Percentiles rank a stretch among this genome's conserved stretches.
Conservation (phyloP, 2,113 vertebrate species). For the Indri indri region DNA sequence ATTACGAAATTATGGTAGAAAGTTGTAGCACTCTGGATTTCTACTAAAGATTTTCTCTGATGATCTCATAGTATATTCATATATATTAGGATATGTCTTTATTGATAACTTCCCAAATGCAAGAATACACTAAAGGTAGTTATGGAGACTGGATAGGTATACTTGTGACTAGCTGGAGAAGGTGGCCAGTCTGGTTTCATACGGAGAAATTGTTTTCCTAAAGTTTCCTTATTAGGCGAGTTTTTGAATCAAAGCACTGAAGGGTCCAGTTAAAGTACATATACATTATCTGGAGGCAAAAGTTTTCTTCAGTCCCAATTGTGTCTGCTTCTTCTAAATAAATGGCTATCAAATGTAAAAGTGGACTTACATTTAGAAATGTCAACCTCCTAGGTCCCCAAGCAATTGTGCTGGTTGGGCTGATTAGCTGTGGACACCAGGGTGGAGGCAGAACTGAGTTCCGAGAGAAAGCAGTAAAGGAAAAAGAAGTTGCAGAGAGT, state of each 20-base stretch:
- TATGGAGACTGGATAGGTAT: background rate
- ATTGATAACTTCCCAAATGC: background rate
- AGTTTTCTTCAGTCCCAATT: background rate
- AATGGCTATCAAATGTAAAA: background rate
- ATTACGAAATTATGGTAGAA: background rate
- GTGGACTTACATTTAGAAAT: background rate
- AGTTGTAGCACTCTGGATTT: background rate
- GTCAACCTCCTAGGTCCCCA: rapidly evolving
- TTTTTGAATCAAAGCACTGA: background rate
- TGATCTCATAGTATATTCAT: background rate
- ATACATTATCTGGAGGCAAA: background rate
- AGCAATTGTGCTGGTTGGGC: background rate
- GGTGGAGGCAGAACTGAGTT: background rate
- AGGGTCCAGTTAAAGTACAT: background rate
- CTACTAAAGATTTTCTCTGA: background rate
- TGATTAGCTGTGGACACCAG: background rate
- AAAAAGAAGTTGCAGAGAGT: background rate
- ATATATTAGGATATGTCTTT: background rate
- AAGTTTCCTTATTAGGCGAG: background rate
- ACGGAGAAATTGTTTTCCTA: background rate
- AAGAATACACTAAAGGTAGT: background rate
- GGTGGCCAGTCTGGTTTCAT: background rate
- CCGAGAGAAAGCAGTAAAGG: background rate
- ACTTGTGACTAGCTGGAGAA: background rate
- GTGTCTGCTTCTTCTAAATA: background rate